Evolutionary conservation across 2,888 invertebrate genomes (phyloP).

Genomic region (Melanotus villosus): DNA sequence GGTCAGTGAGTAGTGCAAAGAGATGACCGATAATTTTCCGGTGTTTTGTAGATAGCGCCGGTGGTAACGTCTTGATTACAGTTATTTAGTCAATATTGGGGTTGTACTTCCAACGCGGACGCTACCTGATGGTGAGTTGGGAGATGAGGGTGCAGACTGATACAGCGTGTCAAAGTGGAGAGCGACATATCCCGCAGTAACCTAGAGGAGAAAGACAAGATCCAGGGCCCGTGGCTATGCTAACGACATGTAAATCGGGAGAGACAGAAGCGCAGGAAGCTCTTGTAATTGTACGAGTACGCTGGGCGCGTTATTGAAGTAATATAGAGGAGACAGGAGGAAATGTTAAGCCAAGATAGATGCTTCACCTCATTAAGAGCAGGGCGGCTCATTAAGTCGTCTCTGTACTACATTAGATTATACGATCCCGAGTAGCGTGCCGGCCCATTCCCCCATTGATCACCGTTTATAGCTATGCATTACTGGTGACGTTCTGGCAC

Average conservation of each 20-base stretch:
- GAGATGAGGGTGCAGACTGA: constrained; percentile 1
- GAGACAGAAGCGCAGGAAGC: constrained; percentile 42
- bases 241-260: constrained; percentile 47
- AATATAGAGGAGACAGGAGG: constrained; percentile 44
- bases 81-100: background rate
- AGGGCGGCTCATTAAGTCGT: constrained; percentile 54
- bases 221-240: constrained; percentile 38
- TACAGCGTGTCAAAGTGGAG: constrained; percentile 14
- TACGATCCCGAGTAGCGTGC: constrained; percentile 47
- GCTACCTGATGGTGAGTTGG: background rate
- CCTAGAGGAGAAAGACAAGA: constrained; percentile 39
- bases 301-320: constrained; percentile 45
- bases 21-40: no score
- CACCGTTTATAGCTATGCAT: constrained; percentile 52
- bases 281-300: constrained; percentile 45
- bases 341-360: constrained; percentile 44
- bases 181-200: constrained; percentile 6
- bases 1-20: no score
- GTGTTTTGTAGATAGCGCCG: no score
- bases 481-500: constrained; percentile 43
- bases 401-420: constrained; percentile 50
- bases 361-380: constrained; percentile 49
- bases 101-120: background rate
- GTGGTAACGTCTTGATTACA: no score
- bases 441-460: constrained; percentile 50